A percentile compares a stretch with the other conserved stretches of the same genome.
Evolutionary conservation across 2,797 vertebrate genomes (phyloP).

Genomic region (Fratercula arctica): DNA sequence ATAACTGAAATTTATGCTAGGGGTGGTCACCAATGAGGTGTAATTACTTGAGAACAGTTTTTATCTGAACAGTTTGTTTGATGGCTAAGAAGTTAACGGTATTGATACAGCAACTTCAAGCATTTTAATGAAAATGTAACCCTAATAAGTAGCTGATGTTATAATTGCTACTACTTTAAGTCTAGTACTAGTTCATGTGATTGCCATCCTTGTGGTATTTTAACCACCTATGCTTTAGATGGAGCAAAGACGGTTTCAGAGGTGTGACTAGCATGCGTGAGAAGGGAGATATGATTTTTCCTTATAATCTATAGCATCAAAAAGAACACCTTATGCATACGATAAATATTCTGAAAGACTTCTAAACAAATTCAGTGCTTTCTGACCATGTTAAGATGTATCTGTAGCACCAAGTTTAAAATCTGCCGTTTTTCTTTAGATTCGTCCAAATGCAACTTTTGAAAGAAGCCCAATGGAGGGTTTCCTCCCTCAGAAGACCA

Average conservation of each 20-base stretch:
- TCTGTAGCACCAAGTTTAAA: neutral
- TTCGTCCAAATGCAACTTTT: fast-evolving
- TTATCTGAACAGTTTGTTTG: neutral
- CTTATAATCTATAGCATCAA: neutral
- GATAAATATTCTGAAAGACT: neutral
- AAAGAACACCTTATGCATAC: neutral
- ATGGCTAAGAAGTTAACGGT: neutral
- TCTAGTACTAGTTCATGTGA: neutral
- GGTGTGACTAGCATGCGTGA: neutral
- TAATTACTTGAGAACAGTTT: neutral
- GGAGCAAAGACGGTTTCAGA: neutral
- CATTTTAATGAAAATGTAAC: neutral
- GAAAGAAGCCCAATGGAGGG: neutral
- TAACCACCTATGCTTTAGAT: neutral
- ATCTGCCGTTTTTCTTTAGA: fast-evolving
- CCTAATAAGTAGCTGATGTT: neutral
- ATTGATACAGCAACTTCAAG: neutral
- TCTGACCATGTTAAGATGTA: fast-evolving
- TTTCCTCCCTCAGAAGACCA: neutral
- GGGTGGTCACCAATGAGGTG: neutral
- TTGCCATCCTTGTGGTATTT: neutral
- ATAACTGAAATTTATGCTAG: neutral
- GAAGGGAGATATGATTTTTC: neutral
- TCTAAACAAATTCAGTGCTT: neutral
- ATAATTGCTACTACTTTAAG: neutral